Conservation (phyloP, 2,797 vertebrate species). For the Mionectes olivaceus region DNA sequence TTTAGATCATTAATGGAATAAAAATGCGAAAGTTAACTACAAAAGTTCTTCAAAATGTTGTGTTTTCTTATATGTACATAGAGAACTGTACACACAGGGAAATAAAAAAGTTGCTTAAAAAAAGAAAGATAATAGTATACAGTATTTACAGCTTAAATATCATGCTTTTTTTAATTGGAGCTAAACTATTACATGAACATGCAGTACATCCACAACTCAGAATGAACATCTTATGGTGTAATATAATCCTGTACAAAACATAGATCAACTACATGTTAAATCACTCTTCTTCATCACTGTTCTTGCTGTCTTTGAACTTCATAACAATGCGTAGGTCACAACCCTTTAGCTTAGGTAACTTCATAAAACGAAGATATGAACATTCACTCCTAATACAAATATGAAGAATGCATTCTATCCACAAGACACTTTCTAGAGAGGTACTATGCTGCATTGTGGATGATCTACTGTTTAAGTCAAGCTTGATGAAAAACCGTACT, state of each 20-base stretch:
- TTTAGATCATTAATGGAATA: conserved; percentile 13
- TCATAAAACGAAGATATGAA: background rate
- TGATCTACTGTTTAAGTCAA: background rate
- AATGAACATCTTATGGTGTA: background rate
- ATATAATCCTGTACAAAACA: background rate
- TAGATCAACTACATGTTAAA: background rate
- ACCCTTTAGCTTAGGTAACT: background rate
- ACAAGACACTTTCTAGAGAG: background rate
- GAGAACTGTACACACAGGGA: conserved; percentile 85
- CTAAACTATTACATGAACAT: conserved; percentile 68
- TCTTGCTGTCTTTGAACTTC: conserved; percentile 18
- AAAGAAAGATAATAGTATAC: conserved; percentile 82
- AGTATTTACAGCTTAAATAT: conserved; percentile 85
- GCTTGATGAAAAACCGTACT: background rate
- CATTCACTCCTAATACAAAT: background rate
- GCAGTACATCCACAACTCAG: conserved; percentile 55
- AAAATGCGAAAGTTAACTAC: conserved; percentile 70
- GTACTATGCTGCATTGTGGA: background rate
- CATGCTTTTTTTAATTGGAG: conserved; percentile 5
- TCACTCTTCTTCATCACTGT: background rate
- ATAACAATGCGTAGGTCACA: background rate
- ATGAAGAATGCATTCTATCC: background rate
- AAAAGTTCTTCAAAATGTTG: conserved; percentile 80
- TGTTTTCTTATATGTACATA: conserved; percentile 77
- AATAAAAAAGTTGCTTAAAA: conserved; percentile 88